A percentile compares a stretch with the other conserved stretches of the same genome.
These are phyloP conservation scores for Tiliacea citrago DNA, from an alignment of 2,888 invertebrate genomes.

Conservation along the genomic window DNA sequence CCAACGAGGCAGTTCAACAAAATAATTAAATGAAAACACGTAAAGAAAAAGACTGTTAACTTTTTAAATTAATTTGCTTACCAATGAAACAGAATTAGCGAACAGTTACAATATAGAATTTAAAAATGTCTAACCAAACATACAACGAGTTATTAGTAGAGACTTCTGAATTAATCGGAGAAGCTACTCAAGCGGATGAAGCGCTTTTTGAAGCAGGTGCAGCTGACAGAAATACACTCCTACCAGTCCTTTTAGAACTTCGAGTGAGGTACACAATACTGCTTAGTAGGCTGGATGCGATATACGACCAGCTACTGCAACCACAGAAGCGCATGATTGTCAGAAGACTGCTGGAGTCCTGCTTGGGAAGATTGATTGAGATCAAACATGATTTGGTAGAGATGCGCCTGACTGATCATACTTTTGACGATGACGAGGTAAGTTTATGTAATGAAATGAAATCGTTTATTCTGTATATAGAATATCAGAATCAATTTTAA, in stretches of 20 bases:
- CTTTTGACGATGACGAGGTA: conserved; percentile 94
- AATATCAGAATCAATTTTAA: no score
- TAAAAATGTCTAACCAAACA: conserved; percentile 93
- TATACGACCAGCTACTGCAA: conserved; percentile 97
- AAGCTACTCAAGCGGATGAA: conserved; percentile 91
- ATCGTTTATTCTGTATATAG: no score
- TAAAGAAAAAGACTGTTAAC: no score
- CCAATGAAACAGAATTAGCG: not conserved
- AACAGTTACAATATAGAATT: not conserved
- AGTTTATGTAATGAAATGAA: conserved; percentile 1
- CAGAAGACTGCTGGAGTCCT: conserved; percentile 93
- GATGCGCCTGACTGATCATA: conserved; percentile 96
- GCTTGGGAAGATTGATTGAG: conserved; percentile 96
- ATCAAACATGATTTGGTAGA: conserved; percentile 97
- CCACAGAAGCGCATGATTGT: conserved; percentile 97
- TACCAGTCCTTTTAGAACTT: conserved; percentile 92
- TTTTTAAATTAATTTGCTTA: no score
- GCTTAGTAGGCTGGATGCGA: conserved; percentile 93
- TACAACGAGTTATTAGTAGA: conserved; percentile 93
- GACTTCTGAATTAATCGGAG: conserved; percentile 88
- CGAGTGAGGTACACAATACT: conserved; percentile 96
- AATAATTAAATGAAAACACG: no score
- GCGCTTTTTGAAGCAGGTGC: conserved; percentile 91
- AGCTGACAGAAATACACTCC: conserved; percentile 91
- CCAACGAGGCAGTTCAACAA: no score